These are phyloP conservation scores for Scaptomyza tumidula DNA, from an alignment of 2,888 invertebrate species.

Conservation along the genomic window DNA sequence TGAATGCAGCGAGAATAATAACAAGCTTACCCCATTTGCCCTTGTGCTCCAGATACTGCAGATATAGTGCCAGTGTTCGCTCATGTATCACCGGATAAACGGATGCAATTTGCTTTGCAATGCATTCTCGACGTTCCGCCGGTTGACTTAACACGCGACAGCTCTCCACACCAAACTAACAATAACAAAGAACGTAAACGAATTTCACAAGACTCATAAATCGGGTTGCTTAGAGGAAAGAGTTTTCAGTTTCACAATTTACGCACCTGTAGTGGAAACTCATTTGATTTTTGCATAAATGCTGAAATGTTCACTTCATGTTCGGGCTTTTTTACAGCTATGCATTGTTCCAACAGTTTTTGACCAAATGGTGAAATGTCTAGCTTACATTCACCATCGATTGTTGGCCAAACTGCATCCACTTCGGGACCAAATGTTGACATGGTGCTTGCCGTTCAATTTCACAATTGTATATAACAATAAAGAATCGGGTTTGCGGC, in stretches of 20 bases:
- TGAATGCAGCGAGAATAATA: background rate
- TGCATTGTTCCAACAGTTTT: slow-evolving; percentile 66
- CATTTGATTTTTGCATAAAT: slow-evolving; percentile 66
- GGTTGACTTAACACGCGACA: slow-evolving; percentile 80
- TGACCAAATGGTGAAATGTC: slow-evolving; percentile 63
- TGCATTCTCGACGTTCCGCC: slow-evolving; percentile 58
- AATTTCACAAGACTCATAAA: background rate
- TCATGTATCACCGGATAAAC: slow-evolving; percentile 90
- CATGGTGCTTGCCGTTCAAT: slow-evolving; percentile 52
- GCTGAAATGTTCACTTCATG: slow-evolving; percentile 51
- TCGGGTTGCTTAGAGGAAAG: background rate
- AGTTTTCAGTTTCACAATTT: background rate
- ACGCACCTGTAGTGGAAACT: slow-evolving; percentile 77
- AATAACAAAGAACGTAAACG: no score
- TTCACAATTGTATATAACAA: slow-evolving; percentile 47
- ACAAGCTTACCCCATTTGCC: slow-evolving; percentile 72
- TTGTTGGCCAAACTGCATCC: slow-evolving; percentile 57
- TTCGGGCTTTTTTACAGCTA: slow-evolving; percentile 55
- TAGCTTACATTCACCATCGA: slow-evolving; percentile 1
- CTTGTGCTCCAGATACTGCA: slow-evolving; percentile 88
- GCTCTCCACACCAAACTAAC: slow-evolving; percentile 82
- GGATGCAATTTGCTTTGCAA: slow-evolving; percentile 84
- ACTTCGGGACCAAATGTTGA: slow-evolving; percentile 78
- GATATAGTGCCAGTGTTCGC: slow-evolving; percentile 87
- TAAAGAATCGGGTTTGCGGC: background rate